A percentile compares a stretch with the other conserved stretches of the same genome.
These are phyloP conservation scores for Tetrao urogallus DNA, from an alignment of 2,113 vertebrate genomes.

Conservation along the genomic window DNA sequence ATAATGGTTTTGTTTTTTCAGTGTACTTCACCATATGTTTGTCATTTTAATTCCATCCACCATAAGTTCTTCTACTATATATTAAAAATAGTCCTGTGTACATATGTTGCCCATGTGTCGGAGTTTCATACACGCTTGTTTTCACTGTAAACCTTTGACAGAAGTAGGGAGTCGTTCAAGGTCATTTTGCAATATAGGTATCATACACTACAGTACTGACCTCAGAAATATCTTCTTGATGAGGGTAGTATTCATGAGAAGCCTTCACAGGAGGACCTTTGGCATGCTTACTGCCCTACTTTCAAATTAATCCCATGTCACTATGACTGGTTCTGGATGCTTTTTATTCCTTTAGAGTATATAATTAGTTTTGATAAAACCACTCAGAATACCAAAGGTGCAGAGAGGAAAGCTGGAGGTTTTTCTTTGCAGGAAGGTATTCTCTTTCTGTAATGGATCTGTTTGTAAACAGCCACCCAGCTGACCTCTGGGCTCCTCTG, in stretches of 20 bases:
- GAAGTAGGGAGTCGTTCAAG: slow-evolving; percentile 56
- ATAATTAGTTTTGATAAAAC: slow-evolving; percentile 73
- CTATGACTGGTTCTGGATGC: slow-evolving; percentile 61
- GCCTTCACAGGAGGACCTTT: slow-evolving; percentile 62
- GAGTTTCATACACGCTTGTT: slow-evolving; percentile 25
- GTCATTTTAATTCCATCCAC: slow-evolving; percentile 67
- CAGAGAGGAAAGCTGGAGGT: slow-evolving; percentile 27
- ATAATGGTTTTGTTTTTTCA: slow-evolving; percentile 27
- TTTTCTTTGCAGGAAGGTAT: slow-evolving; percentile 25
- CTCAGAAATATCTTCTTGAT: slow-evolving; percentile 64
- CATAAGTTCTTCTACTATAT: slow-evolving; percentile 33
- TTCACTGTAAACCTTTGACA: slow-evolving; percentile 52
- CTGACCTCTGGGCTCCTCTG: neutral
- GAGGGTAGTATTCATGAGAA: slow-evolving; percentile 66
- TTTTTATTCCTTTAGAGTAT: slow-evolving; percentile 69
- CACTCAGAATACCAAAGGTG: slow-evolving; percentile 62
- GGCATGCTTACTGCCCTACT: slow-evolving; percentile 61
- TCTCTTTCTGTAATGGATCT: slow-evolving; percentile 32
- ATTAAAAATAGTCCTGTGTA: slow-evolving; percentile 55
- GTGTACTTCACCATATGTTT: slow-evolving; percentile 64
- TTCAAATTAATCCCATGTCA: slow-evolving; percentile 70
- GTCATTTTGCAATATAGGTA: slow-evolving; percentile 65
- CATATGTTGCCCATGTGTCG: slow-evolving; percentile 67
- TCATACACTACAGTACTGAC: slow-evolving; percentile 42
- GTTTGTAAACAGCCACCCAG: slow-evolving; percentile 44